Evolutionary conservation across 2,888 invertebrate species (phyloP).

Genomic region (Leptinotarsa tumamoca): DNA sequence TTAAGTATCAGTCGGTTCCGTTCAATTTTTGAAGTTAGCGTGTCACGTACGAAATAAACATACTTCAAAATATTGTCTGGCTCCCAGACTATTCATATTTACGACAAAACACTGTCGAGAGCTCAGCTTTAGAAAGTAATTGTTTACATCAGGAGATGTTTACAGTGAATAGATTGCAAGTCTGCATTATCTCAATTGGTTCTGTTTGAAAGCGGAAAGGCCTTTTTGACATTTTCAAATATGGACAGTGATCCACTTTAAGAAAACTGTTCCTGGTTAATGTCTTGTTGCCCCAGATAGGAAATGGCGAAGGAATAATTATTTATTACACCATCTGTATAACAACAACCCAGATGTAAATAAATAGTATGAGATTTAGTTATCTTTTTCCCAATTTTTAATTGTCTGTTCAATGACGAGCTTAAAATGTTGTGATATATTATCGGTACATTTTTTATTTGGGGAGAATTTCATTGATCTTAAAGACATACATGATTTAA

Average conservation of each 20-base stretch:
- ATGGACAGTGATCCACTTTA: background rate
- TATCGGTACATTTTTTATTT: no score
- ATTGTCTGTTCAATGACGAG: background rate
- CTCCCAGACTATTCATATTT: background rate
- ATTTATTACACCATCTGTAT: background rate
- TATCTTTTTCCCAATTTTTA: background rate
- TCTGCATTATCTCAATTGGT: constrained; percentile 6
- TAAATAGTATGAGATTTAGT: background rate
- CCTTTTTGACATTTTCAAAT: constrained; percentile 6
- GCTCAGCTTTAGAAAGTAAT: background rate
- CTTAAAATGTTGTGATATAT: no score
- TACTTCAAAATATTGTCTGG: background rate
- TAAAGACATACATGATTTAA: no score
- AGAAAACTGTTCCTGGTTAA: background rate
- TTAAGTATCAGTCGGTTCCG: no score
- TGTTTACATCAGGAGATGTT: constrained; percentile 9
- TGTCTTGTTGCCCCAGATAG: background rate
- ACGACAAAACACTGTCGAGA: background rate
- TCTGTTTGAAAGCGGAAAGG: background rate
- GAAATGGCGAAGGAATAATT: background rate
- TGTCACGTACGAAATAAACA: background rate
- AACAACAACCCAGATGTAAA: background rate
- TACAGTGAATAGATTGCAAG: background rate
- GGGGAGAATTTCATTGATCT: no score
- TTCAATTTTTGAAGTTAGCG: background rate